Conservation (phyloP, 2,888 invertebrate species). For the Idaea biselata region DNA sequence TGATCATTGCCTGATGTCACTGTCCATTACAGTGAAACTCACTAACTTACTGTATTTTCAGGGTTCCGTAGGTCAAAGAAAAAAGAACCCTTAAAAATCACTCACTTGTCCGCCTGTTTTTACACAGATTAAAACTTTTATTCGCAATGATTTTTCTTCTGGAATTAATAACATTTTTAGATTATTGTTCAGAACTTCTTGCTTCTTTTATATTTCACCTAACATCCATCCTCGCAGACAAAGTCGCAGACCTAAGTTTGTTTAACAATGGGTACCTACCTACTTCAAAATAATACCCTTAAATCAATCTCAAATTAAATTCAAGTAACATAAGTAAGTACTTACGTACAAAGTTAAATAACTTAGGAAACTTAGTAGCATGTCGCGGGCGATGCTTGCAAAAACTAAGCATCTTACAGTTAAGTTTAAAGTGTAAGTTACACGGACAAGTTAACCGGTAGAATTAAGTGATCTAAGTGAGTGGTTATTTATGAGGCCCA, state of each 20-base stretch:
- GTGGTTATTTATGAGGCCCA: slow-evolving; percentile 50
- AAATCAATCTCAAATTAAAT: background rate
- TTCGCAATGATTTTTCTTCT: too few relatives aligned
- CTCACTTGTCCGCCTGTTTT: too few relatives aligned
- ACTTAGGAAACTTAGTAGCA: background rate
- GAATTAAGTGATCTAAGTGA: slow-evolving; percentile 42
- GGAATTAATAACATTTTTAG: too few relatives aligned
- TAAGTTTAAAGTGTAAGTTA: slow-evolving; percentile 14
- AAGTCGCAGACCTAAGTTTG: background rate
- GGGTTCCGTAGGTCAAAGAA: too few relatives aligned
- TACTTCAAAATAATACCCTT: background rate
- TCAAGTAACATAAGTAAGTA: background rate
- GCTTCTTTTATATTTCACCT: too few relatives aligned
- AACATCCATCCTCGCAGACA: background rate
- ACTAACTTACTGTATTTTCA: too few relatives aligned
- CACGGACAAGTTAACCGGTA: slow-evolving; percentile 31
- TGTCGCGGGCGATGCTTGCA: slow-evolving; percentile 20
- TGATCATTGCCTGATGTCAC: too few relatives aligned
- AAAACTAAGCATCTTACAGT: slow-evolving; percentile 47
- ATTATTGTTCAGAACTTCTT: too few relatives aligned
- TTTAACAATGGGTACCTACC: too few relatives aligned
- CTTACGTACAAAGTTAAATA: background rate
- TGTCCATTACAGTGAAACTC: too few relatives aligned
- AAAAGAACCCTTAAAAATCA: too few relatives aligned
- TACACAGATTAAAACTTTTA: too few relatives aligned